Evolutionary conservation across 1,140 invertebrate species (phyloP).

Genomic region (Anastrepha obliqua): DNA sequence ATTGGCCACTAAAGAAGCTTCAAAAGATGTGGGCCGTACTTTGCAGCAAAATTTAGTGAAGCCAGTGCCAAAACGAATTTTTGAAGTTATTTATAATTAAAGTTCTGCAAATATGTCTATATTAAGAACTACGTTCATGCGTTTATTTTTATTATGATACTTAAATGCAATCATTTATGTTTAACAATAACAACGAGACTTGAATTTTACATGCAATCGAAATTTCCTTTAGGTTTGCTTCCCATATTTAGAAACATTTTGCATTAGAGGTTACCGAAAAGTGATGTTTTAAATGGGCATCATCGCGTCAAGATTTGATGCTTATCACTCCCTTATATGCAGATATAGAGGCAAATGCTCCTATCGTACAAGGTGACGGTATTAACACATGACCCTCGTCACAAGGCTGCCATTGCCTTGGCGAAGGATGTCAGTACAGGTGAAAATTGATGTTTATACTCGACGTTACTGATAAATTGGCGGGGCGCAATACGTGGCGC

Average conservation of each 20-base stretch:
- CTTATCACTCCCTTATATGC: slow-evolving; percentile 83
- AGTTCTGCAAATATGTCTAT: too few relatives aligned
- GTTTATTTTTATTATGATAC: too few relatives aligned
- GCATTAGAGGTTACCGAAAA: slow-evolving; percentile 90
- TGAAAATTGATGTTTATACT: slow-evolving; percentile 88
- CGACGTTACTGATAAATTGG: slow-evolving; percentile 87
- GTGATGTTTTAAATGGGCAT: slow-evolving; percentile 91
- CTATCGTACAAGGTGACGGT: slow-evolving; percentile 84
- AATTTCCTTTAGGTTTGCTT: slow-evolving; percentile 91
- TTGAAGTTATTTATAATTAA: too few relatives aligned
- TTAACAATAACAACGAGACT: too few relatives aligned
- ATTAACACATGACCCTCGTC: slow-evolving; percentile 81
- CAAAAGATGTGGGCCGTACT: too few relatives aligned
- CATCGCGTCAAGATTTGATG: slow-evolving; percentile 87
- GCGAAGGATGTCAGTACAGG: slow-evolving; percentile 90
- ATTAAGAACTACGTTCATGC: too few relatives aligned
- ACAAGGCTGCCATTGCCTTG: slow-evolving; percentile 91
- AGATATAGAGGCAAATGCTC: slow-evolving; percentile 83
- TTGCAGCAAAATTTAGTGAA: too few relatives aligned
- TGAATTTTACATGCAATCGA: too few relatives aligned
- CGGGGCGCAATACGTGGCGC: slow-evolving; percentile 92
- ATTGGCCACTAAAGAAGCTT: too few relatives aligned
- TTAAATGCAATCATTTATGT: too few relatives aligned
- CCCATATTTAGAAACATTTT: slow-evolving; percentile 92
- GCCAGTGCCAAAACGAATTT: too few relatives aligned